These are phyloP conservation scores for Catalaphyllia jardinei DNA, from an alignment of 64 coral and sea anemone species.

Conservation along the genomic window DNA sequence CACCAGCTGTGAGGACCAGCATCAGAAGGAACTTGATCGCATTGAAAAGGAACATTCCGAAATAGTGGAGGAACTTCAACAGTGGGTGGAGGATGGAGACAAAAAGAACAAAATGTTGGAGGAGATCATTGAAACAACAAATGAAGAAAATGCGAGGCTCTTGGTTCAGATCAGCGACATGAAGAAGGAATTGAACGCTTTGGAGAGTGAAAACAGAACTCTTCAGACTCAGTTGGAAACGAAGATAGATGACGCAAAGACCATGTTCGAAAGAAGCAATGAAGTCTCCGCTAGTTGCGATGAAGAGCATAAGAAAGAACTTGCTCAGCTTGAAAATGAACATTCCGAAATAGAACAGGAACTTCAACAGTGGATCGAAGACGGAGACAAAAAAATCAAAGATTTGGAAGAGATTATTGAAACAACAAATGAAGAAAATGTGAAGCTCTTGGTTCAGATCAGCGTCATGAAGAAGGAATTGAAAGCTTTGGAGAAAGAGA, in stretches of 20 bases:
- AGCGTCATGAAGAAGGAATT: not conserved
- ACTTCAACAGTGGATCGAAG: too few species aligned
- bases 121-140: not conserved
- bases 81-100: too few species aligned
- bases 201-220: not conserved
- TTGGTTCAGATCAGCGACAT: not conserved
- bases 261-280: not conserved
- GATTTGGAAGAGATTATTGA: not conserved
- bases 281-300: too few species aligned
- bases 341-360: too few species aligned
- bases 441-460: not conserved
- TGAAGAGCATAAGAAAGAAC: too few species aligned
- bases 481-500: not conserved
- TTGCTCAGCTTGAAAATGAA: too few species aligned
- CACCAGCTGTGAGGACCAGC: too few species aligned
- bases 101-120: not conserved
- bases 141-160: not conserved
- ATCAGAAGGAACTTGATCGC: too few species aligned
- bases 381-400: not conserved
- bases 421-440: not conserved
- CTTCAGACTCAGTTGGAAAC: not conserved
- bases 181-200: not conserved
- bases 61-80: too few species aligned
- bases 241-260: not conserved
- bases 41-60: too few species aligned